phyloP scores from a whole-genome alignment of 2,888 invertebrate genomes.

The Acanthosepion pharaonis region DNA sequence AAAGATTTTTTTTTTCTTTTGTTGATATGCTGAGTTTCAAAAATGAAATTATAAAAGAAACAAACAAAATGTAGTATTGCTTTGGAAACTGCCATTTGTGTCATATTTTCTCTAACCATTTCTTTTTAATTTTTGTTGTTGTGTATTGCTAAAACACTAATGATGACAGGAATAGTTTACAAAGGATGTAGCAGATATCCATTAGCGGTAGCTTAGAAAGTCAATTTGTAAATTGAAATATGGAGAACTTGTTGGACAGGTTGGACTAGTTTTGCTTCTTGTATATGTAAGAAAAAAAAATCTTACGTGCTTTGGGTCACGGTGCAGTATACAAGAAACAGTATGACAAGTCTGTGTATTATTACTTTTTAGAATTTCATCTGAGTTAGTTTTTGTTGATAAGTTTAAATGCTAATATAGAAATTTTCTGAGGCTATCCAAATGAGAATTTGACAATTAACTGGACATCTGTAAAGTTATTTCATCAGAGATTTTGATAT shows the following conservation, averaged over 20 bases:
- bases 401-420: too few relatives aligned
- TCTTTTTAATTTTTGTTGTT: neutral
- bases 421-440: too few relatives aligned
- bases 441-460: too few relatives aligned
- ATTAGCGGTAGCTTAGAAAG: neutral
- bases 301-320: neutral
- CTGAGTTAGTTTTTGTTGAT: too few relatives aligned
- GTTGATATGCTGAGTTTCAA: neutral
- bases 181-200: neutral
- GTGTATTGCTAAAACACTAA: too few relatives aligned
- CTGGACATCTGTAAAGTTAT: too few relatives aligned
- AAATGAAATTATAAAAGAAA: neutral
- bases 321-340: neutral
- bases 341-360: neutral
- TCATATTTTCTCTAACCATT: neutral
- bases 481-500: too few relatives aligned
- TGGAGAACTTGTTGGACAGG: neutral
- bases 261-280: neutral
- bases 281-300: neutral
- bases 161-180: neutral
- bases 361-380: too few relatives aligned
- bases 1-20: too few relatives aligned
- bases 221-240: neutral
- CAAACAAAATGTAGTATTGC: neutral
- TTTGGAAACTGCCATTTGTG: neutral